Base-by-base conservation (phyloP, 2,888 invertebrate species). In the Mesodorylaimus sp. region DNA sequence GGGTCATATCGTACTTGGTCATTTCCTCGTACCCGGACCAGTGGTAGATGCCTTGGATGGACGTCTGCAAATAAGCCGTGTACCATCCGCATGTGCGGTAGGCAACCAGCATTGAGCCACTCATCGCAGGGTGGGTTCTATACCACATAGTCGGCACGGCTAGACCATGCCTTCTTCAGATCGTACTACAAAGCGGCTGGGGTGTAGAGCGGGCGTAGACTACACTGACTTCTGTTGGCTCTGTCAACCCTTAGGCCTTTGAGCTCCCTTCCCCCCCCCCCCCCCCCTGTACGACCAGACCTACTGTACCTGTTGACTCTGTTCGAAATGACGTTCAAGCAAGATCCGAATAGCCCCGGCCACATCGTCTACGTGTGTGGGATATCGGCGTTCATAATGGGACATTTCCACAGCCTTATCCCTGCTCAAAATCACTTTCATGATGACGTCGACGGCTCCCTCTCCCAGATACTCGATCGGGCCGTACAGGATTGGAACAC, bases 401-500 rank as follows among this genome's bases (percentile, higher is more conserved):
- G 70, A 70, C 55, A 72, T 66, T 16, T 56, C 50, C 41, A 58
- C 56, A 2, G 54, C 46, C 19, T 53, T 55, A 25, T 39, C 48
- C 25, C 2, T 2, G 1, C 51, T n/a, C n/a, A n/a, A n/a, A n/a
- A n/a, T n/a, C n/a, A n/a, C 60, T 23, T 58, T 56, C 47, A 71
- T 62, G 26, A 73, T 56, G 24, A 61, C 58, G 3, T 72, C 71
- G 1, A 73, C 67, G 2, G 73, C 71, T 62, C 71, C 72, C 58
- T 74, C 74, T 13, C 60, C 66, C 25, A 73, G 52, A 32, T 56
- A 59, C 54, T 71, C 69, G 7, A 72, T 67, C n/a, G 66, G 59
- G 3, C 73, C 73, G 60, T 73, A 74, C 32, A 74, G 56, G 13
- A 74, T 65, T 16, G 74, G 73, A 21, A 74, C 66, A 44, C 74